Base-by-base conservation (phyloP, 2,888 invertebrate genomes). In the Apodemia mormo region DNA sequence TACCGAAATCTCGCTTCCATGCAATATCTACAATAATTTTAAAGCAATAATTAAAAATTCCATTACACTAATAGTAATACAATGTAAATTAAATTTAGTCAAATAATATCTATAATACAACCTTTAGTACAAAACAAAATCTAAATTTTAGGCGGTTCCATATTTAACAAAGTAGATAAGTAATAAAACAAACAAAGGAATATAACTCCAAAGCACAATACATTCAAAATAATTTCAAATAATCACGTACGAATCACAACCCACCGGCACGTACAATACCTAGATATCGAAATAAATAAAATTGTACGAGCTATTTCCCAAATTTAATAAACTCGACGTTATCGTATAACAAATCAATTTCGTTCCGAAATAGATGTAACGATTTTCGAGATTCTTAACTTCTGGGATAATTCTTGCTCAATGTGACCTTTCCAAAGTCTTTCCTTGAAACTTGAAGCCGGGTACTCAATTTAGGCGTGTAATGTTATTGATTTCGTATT, bases 291-390 rank as follows among this genome's bases (percentile, higher is more conserved):
- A 49, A 43, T 64, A 29, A 58, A 43, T 12, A 33, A 70, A 40
- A 43, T 52, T 61, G 61, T 29, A 66, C 37, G 30, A 45, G 49
- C 54, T 10, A 33, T 43, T 14, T 43, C 29, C 45, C 29, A 52
- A 54, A 56, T 37, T 29, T 33, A 64, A 45, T 33, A 67, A 43
- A 70, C 69, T 67, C 85, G 82, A 85, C 77, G 74, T 74, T 75
- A 84, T 80, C 90, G 90, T 89, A 77, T 80, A 84, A 89, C 90
- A 87, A 86, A 82, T 69, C 90, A 84, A 89, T 92, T 92, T 92
- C 91, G 73, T 79, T 75, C 71, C 77, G 88, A 92, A 92, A 92
- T 85, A 87, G 89, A 85, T 87, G 91, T 84, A 88, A 91, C 91
- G 89, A 86, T 79, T 75, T 64, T 64, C 61, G 37, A 64, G 61